Conservation (phyloP, 2,113 vertebrate species). For the Cinclus cinclus region DNA sequence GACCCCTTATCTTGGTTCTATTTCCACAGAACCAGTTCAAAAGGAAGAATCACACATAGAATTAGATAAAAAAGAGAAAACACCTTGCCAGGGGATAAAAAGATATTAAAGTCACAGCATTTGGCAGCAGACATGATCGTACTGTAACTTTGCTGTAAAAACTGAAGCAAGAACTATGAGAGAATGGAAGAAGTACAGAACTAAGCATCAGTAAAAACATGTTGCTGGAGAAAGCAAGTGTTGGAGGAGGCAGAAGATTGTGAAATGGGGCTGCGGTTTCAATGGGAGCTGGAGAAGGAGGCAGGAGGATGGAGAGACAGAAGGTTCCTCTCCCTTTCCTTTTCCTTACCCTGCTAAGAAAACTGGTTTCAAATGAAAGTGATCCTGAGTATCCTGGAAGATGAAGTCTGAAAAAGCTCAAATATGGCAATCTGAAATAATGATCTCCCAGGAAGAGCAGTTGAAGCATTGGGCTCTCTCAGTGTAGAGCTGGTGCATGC, state of each 20-base stretch:
- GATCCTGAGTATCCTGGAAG: background rate
- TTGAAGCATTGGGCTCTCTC: background rate
- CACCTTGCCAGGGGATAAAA: background rate
- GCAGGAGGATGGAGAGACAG: background rate
- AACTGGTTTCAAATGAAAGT: background rate
- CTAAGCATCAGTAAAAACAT: background rate
- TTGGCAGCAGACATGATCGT: background rate
- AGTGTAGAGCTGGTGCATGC: background rate
- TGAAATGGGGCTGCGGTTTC: background rate
- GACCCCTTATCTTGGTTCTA: background rate
- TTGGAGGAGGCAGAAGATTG: background rate
- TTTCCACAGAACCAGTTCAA: background rate
- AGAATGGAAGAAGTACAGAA: background rate
- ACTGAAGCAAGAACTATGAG: background rate
- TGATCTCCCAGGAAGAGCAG: background rate
- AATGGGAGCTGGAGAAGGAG: background rate
- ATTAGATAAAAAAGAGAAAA: background rate
- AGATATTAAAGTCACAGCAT: background rate
- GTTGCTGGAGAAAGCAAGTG: background rate
- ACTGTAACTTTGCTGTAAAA: background rate
- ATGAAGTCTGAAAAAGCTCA: background rate
- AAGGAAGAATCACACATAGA: background rate
- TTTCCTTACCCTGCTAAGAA: background rate
- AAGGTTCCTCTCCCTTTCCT: background rate
- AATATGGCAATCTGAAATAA: background rate